phyloP scores from a whole-genome alignment of 2,113 vertebrate genomes.

The Menura novaehollandiae region DNA sequence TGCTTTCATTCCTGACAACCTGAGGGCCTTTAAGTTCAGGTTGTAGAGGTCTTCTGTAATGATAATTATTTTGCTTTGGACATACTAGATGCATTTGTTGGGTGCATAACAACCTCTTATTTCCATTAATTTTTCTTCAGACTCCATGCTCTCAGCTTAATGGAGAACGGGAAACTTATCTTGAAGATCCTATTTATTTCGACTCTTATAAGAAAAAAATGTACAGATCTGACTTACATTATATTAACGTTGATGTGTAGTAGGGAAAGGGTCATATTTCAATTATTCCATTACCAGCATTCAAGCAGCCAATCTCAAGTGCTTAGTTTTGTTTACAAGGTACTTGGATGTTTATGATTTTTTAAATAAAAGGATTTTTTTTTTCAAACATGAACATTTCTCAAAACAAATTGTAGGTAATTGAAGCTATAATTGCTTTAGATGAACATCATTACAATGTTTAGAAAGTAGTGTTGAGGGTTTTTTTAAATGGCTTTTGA shows the following conservation, averaged over 20 bases:
- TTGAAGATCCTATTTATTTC: background rate
- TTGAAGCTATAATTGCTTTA: slow-evolving; percentile 25
- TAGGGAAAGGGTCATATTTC: background rate
- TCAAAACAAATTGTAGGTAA: slow-evolving; percentile 20
- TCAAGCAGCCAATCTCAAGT: background rate
- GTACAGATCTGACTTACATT: background rate
- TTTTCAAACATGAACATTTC: background rate
- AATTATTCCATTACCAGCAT: background rate
- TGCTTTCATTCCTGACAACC: background rate
- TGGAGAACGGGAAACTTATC: background rate
- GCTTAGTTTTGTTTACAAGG: background rate
- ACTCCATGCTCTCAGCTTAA: background rate
- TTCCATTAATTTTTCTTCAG: background rate
- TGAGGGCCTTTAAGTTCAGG: background rate
- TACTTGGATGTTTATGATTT: background rate
- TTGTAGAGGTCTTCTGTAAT: background rate
- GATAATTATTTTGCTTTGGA: background rate
- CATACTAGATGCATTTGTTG: background rate
- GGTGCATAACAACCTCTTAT: background rate
- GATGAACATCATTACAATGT: background rate
- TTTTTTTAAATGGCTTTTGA: background rate
- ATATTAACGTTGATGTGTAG: background rate
- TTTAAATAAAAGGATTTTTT: background rate
- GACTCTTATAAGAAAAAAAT: background rate
- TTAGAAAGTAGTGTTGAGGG: background rate